These are phyloP conservation scores for Thereva nobilitata DNA, from an alignment of 2,888 invertebrate species.

Conservation along the genomic window DNA sequence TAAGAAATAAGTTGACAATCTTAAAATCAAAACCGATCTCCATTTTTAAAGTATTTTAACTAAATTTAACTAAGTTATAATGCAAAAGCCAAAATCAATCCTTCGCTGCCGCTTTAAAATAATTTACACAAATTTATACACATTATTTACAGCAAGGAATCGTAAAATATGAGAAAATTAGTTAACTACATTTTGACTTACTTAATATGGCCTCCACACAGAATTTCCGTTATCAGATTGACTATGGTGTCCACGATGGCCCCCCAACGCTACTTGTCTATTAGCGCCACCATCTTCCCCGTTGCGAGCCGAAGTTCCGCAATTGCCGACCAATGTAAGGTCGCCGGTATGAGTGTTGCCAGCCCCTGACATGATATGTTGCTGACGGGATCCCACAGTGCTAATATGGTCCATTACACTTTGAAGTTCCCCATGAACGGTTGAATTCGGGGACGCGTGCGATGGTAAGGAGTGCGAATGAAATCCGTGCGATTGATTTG, in stretches of 20 bases:
- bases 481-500: conserved; percentile 74
- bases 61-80: too few species aligned
- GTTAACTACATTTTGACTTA: conserved; percentile 30
- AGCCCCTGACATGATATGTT: conserved; percentile 59
- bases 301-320: conserved; percentile 57
- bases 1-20: too few species aligned
- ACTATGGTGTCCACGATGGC: conserved; percentile 57
- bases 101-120: too few species aligned
- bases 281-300: conserved; percentile 57
- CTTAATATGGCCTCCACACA: conserved; percentile 77
- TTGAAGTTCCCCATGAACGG: conserved; percentile 71
- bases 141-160: conserved; percentile 27
- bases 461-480: conserved; percentile 70
- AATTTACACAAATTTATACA: conserved; percentile 9
- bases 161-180: conserved; percentile 22
- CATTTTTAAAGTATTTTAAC: too few species aligned
- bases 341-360: conserved; percentile 51
- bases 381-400: conserved; percentile 63
- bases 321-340: conserved; percentile 57
- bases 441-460: conserved; percentile 64
- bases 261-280: conserved; percentile 56
- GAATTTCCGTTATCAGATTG: conserved; percentile 64
- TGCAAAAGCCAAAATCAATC: too few species aligned
- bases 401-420: conserved; percentile 78
- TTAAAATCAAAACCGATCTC: too few species aligned